Evolutionary conservation across 2,113 vertebrate genomes (phyloP), one percentile per base, ranked within the genome.

Genomic region (Bos javanicus): DNA sequence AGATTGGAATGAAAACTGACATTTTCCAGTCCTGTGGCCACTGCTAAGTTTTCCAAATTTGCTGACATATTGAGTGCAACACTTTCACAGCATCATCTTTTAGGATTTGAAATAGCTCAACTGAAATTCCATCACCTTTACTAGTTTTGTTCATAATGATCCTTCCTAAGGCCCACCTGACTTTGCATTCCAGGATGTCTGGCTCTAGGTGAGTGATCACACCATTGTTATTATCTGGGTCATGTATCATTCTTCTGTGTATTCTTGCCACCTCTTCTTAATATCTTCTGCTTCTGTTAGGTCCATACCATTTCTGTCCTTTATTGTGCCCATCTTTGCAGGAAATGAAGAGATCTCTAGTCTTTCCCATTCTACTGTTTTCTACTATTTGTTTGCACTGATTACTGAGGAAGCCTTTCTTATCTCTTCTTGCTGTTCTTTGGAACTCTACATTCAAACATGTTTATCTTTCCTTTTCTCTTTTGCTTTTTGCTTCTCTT

Each of bases 11-110:
- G 33, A 67, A 67, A 19, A 19, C 16, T n/a, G 62, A 67, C 3
- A 1, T 67, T 67, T 67, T 67, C 33, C 33, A 67, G 33, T n/a
- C 62, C 3, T n/a, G 16, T 67, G 16, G 33, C 33, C 62, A 19
- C 16, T 64, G 4, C 62, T 64, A 16, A 64, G 33, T 9, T n/a
- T n/a, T 64, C 0, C 0, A 19, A n/a, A n/a, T 64, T 64, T 64
- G 15, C 7, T 64, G 33, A 7, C 15, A 33, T n/a, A 64, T 19
- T 64, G 33, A 64, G 15, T n/a, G 30, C 7, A 19, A 16, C 33
- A n/a, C 15, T 64, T 64, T 64, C 8, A n/a, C 15, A 64, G 33
- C 33, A n/a, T 17, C 33, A 9, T 17, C 28, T 64, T 64, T n/a
- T 9, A n/a, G 16, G 30, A 19, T n/a, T n/a, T 64, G 62, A 17